These are phyloP conservation scores for Drosophila busckii DNA, from an alignment of 1,140 invertebrate genomes.

Conservation along the genomic window DNA sequence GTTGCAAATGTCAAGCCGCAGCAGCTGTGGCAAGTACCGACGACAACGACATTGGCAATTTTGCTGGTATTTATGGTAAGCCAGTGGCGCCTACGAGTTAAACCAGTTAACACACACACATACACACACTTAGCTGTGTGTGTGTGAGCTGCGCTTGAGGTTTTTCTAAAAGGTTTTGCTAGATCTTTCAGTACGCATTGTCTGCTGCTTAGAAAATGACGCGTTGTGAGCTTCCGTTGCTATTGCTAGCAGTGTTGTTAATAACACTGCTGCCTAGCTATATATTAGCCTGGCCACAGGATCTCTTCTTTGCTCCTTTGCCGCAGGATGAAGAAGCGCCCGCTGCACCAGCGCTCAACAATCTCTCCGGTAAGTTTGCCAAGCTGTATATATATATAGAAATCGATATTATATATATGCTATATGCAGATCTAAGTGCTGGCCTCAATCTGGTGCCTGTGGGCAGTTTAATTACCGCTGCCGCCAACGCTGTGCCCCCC, in stretches of 20 bases:
- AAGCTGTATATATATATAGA: not conserved
- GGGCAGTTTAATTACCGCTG: constrained; percentile 55
- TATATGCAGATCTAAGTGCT: constrained; percentile 51
- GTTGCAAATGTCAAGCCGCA: no score
- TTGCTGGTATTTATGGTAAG: no score
- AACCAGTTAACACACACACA: no score
- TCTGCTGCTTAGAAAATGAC: constrained; percentile 35
- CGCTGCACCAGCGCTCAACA: constrained; percentile 31
- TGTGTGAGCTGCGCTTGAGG: no score
- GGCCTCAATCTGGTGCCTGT: constrained; percentile 56
- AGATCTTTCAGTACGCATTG: constrained; percentile 19
- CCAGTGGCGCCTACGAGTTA: no score
- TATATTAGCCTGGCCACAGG: constrained; percentile 8
- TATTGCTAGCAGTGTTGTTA: no score
- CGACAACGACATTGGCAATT: no score
- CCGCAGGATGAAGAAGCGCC: not conserved
- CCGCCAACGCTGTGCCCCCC: constrained; percentile 53
- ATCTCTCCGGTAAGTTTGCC: constrained; percentile 52
- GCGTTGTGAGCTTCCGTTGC: no score
- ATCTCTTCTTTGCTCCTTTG: constrained; percentile 18
- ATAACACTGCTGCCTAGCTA: no score
- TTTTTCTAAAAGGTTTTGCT: constrained; percentile 59
- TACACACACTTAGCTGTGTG: no score
- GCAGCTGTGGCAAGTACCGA: no score
- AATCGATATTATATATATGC: not conserved